Evolutionary conservation across 2,113 vertebrate genomes (phyloP).

Genomic region (Tretioscincus oriximinensis): DNA sequence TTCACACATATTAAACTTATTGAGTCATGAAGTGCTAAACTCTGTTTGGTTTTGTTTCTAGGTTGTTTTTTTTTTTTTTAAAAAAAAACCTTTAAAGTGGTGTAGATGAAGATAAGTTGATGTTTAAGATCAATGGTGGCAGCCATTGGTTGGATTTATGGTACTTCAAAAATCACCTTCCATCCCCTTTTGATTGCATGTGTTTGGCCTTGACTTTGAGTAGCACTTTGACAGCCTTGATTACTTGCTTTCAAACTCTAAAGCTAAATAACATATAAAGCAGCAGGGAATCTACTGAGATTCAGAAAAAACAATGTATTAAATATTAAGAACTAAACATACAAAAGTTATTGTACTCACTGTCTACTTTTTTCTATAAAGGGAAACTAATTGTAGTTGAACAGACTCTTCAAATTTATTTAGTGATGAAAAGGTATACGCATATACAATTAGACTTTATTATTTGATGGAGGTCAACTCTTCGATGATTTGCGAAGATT

Average conservation of each 20-base stretch:
- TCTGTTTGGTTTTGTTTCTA: conserved; percentile 3
- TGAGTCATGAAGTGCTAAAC: not conserved
- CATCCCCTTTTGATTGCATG: conserved; percentile 7
- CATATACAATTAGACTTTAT: not conserved
- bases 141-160: not conserved
- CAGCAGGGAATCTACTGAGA: conserved; percentile 9
- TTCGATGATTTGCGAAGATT: not conserved
- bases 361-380: conserved; percentile 36
- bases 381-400: conserved; percentile 51
- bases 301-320: conserved; percentile 48
- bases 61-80: not conserved
- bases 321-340: conserved; percentile 20
- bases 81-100: not conserved
- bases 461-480: not conserved
- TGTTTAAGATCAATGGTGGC: not conserved
- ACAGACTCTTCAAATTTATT: conserved; percentile 5
- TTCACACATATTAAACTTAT: conserved; percentile 1
- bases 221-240: conserved; percentile 35
- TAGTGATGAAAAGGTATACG: not conserved
- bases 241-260: conserved; percentile 35
- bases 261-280: conserved; percentile 29
- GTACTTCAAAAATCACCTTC: conserved; percentile 9
- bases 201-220: conserved; percentile 15
- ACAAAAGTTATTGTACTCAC: conserved; percentile 36
- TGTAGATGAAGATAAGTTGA: not conserved